Evolutionary conservation across 2,888 invertebrate species (phyloP).

Genomic region (Amitus sp.): DNA sequence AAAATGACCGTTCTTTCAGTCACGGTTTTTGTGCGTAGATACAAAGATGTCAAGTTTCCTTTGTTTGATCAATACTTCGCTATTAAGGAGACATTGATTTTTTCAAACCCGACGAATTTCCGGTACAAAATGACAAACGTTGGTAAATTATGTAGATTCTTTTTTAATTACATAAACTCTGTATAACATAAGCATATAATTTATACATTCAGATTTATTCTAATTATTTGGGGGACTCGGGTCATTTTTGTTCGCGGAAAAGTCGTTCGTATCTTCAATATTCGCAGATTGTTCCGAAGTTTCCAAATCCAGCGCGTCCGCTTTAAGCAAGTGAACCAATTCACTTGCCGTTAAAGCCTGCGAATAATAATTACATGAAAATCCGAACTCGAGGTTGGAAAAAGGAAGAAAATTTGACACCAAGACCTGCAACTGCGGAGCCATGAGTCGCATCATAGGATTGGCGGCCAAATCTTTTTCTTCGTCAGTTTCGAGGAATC

Average conservation of each 20-base stretch:
- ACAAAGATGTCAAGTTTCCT: no score
- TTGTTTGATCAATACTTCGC: no score
- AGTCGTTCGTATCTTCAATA: constrained; percentile 19
- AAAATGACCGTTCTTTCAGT: no score
- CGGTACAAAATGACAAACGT: no score
- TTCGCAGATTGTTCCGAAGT: constrained; percentile 50
- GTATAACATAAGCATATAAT: no score
- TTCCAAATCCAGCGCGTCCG: constrained; percentile 63
- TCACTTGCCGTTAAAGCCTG: constrained; percentile 67
- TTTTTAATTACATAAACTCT: no score
- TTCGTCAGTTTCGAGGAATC: constrained; percentile 67
- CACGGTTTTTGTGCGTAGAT: no score
- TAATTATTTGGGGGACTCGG: not conserved
- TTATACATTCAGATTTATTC: no score
- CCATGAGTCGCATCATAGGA: constrained; percentile 61
- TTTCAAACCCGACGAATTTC: no score
- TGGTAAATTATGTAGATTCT: no score
- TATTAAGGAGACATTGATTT: no score
- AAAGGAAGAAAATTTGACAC: constrained; percentile 18
- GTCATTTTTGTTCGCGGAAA: constrained; percentile 9
- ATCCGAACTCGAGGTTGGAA: no score
- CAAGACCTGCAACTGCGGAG: constrained; percentile 61
- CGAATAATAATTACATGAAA: constrained; percentile 24
- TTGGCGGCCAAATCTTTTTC: constrained; percentile 55
- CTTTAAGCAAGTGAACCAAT: constrained; percentile 66